Evolutionary conservation across 2,797 vertebrate species (phyloP), one percentile per base, ranked within the genome.

Genomic region (Tragelaphus eurycerus): DNA sequence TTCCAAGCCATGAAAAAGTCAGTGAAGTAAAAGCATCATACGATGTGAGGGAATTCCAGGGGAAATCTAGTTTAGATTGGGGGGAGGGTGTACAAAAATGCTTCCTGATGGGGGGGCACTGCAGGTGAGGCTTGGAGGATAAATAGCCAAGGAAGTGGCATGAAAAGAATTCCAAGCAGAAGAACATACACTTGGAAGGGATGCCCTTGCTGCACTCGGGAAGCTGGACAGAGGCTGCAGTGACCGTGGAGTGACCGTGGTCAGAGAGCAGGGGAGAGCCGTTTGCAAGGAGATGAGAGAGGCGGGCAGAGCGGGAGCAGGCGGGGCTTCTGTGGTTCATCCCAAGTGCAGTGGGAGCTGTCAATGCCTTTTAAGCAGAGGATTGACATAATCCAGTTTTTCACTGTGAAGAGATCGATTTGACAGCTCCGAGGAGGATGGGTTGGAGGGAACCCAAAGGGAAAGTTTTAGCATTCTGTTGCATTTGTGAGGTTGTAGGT

Each of bases 351-450:
- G 0, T 21, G 81, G 90, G 95, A 48, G 57, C 88, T 25, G 14
- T 34, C 4, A 1, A 7, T 60, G 25, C 76, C 43, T 85, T 86
- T 59, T 78, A 86, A 85, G 87, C 82, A 21, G 34, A 52, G 62
- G 60, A 90, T 85, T 55, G 81, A 84, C 85, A 17, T 2, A 46
- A 93, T 95, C 46, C 86, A 55, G 15, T 57, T 97, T 96, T 43
- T 25, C 46, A 7, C 23, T 62, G 29, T 76, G 52, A 67, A 94
- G 95, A 92, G 82, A 92, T 86, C 15, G 46, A 74, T 43, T 67
- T 50, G 67, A 52, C 78, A 89, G 38, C 29, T 38, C 46, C 3
- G 6, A 54, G 67, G 81, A 60, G 82, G 74, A 71, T 7, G 11
- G 81, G 38, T 21, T n/a, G 23, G 87, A 79, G 25, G 11, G 27